Base-by-base conservation (phyloP, 2,888 invertebrate genomes). In the Sesia bembeciformis region DNA sequence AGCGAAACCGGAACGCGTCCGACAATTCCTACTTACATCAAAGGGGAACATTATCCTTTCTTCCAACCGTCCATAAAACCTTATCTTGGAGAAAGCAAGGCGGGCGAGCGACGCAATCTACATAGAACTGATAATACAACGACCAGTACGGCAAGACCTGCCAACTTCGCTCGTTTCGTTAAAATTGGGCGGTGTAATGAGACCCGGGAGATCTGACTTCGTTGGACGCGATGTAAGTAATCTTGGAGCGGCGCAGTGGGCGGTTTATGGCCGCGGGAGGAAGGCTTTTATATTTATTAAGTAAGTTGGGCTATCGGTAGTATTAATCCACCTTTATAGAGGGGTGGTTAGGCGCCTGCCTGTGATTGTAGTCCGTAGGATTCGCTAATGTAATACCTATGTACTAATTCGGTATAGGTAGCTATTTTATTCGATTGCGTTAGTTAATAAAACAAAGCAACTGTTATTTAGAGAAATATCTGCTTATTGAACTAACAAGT, bases 201-300 rank as follows among this genome's bases (percentile, higher is more conserved):
- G 84, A 84, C 73, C 70, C 56, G 63, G 68, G 73, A 65, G 84
- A 57, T 74, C 80, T 60, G 53, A 62, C 60, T 74, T 65, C 55
- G 55, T 64, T 84, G 84, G 87, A 63, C 64, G 65, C 67, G 81
- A 78, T 84, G 79, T 79, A 84, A 84, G 85, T 84, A 87, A 89
- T 89, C 88, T 88, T 86, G 77, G 76, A 75, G 74, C 76, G 81
- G 82, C 81, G 74, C 78, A 80, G 84, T 85, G 84, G 87, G 86
- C 76, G 84, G 81, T 84, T 88, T 88, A 87, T 80, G 86, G 82
- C 61, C 76, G 65, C 77, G 82, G 82, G 84, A 72, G 83, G 86
- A 86, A 88, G 83, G 86, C 89, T 90, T 89, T 90, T 90, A 90
- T 90, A 90, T 90, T 90, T 90, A 90, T 90, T 90, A 90, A 90